A percentile compares a stretch with the other conserved stretches of the same genome.
These are phyloP conservation scores for Xylota segnis DNA, from an alignment of 2,888 invertebrate genomes.

Conservation along the genomic window DNA sequence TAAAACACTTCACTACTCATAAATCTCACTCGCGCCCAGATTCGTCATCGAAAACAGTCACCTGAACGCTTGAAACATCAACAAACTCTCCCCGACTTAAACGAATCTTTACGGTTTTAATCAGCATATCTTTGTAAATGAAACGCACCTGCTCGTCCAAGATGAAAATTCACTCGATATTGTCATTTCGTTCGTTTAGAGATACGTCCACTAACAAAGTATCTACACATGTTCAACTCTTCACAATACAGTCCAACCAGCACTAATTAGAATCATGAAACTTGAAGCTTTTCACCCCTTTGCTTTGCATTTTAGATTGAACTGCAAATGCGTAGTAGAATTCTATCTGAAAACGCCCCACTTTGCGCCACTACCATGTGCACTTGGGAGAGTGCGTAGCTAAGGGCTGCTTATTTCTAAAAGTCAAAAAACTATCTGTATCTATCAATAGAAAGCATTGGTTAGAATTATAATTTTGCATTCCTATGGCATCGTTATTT, in stretches of 20 bases:
- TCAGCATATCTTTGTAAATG: not conserved
- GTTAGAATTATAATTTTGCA: slow-evolving; percentile 18
- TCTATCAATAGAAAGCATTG: no score
- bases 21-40: no score
- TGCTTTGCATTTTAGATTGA: not conserved
- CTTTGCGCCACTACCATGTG: no score
- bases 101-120: not conserved
- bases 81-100: no score
- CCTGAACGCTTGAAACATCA: no score
- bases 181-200: not conserved
- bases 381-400: not conserved
- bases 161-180: not conserved
- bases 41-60: no score
- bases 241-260: slow-evolving; percentile 40
- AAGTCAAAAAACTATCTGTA: no score
- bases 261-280: slow-evolving; percentile 23
- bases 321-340: not conserved
- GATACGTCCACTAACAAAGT: not conserved
- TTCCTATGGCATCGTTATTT: slow-evolving; percentile 46
- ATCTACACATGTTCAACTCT: slow-evolving; percentile 2
- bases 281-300: slow-evolving; percentile 13
- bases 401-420: no score
- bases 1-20: no score
- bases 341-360: no score
- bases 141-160: not conserved